Percentiles rank a stretch among this genome's conserved stretches.
These are phyloP conservation scores for Darevskia nairensis DNA, from an alignment of 2,797 vertebrate genomes.

Conservation along the genomic window DNA sequence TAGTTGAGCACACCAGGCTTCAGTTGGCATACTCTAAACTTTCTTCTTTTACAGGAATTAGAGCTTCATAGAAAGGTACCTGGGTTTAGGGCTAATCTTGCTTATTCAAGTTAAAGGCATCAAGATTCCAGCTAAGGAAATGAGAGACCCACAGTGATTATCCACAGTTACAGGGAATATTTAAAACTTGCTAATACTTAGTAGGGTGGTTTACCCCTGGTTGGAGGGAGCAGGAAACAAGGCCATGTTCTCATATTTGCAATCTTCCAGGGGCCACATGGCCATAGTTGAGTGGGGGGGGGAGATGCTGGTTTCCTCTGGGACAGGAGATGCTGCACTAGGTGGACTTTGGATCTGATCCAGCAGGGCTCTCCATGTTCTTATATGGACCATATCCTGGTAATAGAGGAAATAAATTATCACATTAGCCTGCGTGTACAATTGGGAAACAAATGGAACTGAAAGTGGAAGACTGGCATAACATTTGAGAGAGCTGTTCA, in stretches of 20 bases:
- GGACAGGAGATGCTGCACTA: neutral
- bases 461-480: neutral
- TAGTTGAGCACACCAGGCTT: neutral
- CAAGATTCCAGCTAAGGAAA: neutral
- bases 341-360: neutral
- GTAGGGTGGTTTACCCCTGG: too few species aligned
- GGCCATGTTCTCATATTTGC: too few species aligned
- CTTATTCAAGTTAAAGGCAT: neutral
- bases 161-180: neutral
- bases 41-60: neutral
- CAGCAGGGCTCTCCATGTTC: neutral
- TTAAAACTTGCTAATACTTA: too few species aligned
- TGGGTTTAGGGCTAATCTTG: neutral
- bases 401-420: neutral
- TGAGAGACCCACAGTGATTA: neutral
- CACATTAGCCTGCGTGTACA: neutral
- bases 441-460: neutral
- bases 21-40: neutral
- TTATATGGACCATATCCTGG: neutral
- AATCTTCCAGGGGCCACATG: too few species aligned
- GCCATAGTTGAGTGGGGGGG: too few species aligned
- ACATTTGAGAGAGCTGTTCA: neutral
- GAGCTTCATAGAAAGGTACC: neutral
- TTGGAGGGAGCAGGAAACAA: neutral
- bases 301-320: neutral